Base-by-base conservation (phyloP, 1,140 invertebrate genomes). In the Anastatus disparis region DNA sequence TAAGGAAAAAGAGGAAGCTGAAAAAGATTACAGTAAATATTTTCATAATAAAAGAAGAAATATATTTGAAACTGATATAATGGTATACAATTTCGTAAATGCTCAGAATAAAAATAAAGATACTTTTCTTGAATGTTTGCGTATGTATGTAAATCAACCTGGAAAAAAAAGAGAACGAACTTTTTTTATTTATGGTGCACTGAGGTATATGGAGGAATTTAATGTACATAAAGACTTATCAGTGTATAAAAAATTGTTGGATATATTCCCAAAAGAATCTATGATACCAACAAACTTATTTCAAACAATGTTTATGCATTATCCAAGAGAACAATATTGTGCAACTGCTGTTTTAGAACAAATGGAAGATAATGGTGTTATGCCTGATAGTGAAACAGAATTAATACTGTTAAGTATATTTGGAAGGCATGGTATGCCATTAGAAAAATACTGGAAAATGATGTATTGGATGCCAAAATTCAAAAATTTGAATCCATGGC, bases 381-480 rank as follows among this genome's bases (percentile, higher is more conserved):
- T 96, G 70, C 97, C 97, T 0, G 97, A 99, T 83, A 85, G 88
- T 53, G 95, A 99, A 84, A 90, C 95, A 82, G 91, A 96, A 77
- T 84, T 89, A 65, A 92, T 97, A 76, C 81, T 99, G 0, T 72
- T 92, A 9, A 93, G 93, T 78, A 90, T 92, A 44, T 99, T 99
- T 88, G 97, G 97, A 0, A 85, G 87, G 65, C 86, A 91, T 76
- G 91, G 91, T 12, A 89, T 91, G 79, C 93, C 94, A 0, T 81
- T 95, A 13, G 86, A 94, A 69, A 98, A 97, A 81, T 94, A 91
- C 79, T 92, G 91, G 87, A 88, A 96, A 52, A 97, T 99, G 93
- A 91, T 95, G 87, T 99, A 99, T 80, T 99, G 98, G 98, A 93
- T 98, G 92, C 96, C 97, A 3, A 99, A 99, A 84, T 96, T 99